Evolutionary conservation across 2,113 vertebrate species (phyloP), one percentile per base, ranked within the genome.

Genomic region (Perca fluviatilis): DNA sequence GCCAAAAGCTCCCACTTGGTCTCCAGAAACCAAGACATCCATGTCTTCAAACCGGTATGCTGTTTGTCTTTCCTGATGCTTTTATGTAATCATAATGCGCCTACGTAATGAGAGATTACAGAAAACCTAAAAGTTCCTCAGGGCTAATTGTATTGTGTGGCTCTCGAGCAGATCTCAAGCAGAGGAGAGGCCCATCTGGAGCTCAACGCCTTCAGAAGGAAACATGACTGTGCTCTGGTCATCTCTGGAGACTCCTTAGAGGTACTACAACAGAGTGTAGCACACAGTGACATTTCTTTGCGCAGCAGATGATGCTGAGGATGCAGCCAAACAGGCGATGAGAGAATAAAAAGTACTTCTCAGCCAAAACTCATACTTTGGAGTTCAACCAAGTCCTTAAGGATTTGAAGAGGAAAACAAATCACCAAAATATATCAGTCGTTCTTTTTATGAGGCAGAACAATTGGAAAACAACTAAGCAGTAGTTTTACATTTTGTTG

Each of bases 1-100:
- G 98, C 98, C 0, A 99, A 99, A 91, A 99, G 98, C 88, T 99
- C 98, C 56, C 98, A 98, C 49, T 91, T 99, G 86, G 98, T 99
- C 25, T 97, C 97, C 40, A 96, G 98, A 63, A 96, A 91, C 80
- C 98, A 99, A 77, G 97, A 99, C 77, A 95, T 98, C 68, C 98
- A 99, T 60, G 84, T 99, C 84, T 99, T 99, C 93, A 97, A 92
- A 91, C 97, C 97, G 11, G 98, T 99, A 88, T 83, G 95, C 94
- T 49, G 23, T 69, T 33, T 18, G 11, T 25, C 13, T 11, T 1
- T 72, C n/a, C 3, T 13, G 0, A 1, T 6, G 18, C 36, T 27
- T 33, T 54, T 19, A 43, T 27, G 23, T 30, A 12, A 25, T 58
- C 19, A 19, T 19, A 18, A 56, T 33, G 64, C 7, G 0, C 9